Base-by-base conservation (phyloP, 2,888 invertebrate species). In the Drosophila flavopinicola region DNA sequence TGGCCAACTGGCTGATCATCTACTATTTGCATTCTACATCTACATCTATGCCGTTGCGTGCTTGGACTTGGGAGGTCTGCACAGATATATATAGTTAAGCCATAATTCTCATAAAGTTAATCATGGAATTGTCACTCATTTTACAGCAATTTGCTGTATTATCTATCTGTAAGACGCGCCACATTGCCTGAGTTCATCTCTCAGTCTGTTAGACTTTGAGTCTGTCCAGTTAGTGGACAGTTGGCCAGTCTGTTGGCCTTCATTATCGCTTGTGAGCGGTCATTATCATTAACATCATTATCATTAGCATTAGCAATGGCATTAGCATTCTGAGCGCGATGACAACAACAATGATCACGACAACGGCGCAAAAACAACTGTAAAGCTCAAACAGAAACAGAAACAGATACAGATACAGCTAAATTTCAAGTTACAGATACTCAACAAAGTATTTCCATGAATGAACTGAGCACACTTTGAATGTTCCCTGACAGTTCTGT, bases 201-300 rank as follows among this genome's bases (percentile, higher is more conserved):
- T 33, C 10, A 30, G 30, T 49, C 48, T 49, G 53, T 47, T 56
- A 29, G 70, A 32, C 30, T 38, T 33, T 42, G 10, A 47, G 66
- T 30, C 56, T 39, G 56, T 68, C 37, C 65, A 64, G 67, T 68
- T 68, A 67, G 57, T 73, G 70, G 67, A 69, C 75, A 67, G 42
- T 42, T 42, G n/a, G n/a, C n/a, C n/a, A n/a, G 44, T 23, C 58
- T 41, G 30, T 48, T 57, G 41, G 41, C 59, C 67, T 76, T 68
- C 61, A 80, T 86, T 80, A 86, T 69, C 80, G 68, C 66, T 75
- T 47, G 60, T 45, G 42, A 52, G 56, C 49, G 47, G 41, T 57
- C 51, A 80, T 84, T 71, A 66, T 75, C 66, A 75, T 72, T 63
- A 74, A 48, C 56, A 72, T 83, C 66, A 78, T 63, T 53, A 63